Base-by-base conservation (phyloP, 1,140 invertebrate genomes). In the Paraescarpia echinospica region DNA sequence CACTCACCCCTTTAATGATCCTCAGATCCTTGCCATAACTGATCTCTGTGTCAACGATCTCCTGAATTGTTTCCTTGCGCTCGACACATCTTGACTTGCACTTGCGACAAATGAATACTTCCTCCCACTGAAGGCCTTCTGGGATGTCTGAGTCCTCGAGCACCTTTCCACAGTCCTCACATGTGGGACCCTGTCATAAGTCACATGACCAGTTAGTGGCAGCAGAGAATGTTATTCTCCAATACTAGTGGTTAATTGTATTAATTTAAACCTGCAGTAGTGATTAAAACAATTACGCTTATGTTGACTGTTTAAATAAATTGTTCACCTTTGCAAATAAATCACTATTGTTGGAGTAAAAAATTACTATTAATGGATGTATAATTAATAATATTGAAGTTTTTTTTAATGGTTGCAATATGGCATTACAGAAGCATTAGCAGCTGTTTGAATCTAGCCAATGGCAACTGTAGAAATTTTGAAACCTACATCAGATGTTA, bases 31-130 rank as follows among this genome's bases (percentile, higher is more conserved):
- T 96, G 1, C 98, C 98, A 95, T 99, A 99, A 95, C 99, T 99
- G 94, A 98, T 97, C 96, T 99, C 99, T 0, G 98, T 99, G 96
- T 99, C 98, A 2, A 99, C 98, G 93, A 99, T 99, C 96, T 99
- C 99, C 1, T 97, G 98, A 91, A 99, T 98, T 33, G 99, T 99
- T 96, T 99, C 98, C 95, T 98, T 98, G 77, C 98, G 97, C 95
- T 99, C 98, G 0, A 97, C 97, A 92, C 98, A 97, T 95, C 98
- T 98, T 94, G 98, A 98, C 89, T 97, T 97, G 95, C 98, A 99
- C 95, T 98, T 98, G 93, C 98, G 97, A 96, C 98, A 99, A 12
- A 98, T 97, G 92, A 94, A 92, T 92, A 34, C 91, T 34, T 92
- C 90, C 22, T 94, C 92, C 35, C 59, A 77, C 59, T 77, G 59